phyloP scores from a whole-genome alignment of 2,888 invertebrate genomes.

The Poecilus cupreus region DNA sequence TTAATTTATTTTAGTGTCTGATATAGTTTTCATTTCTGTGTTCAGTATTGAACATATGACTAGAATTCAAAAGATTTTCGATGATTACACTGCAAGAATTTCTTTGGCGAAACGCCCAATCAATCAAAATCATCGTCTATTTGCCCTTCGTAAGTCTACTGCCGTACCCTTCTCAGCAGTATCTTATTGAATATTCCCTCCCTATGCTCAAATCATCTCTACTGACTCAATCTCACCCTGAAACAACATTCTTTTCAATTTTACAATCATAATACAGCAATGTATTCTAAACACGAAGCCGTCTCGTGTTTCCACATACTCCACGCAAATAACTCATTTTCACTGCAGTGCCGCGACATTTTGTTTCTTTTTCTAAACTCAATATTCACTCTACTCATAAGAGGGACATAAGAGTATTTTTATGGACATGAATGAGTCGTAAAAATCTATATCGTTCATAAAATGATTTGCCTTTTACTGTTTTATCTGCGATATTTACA shows the following conservation, averaged over 20 bases:
- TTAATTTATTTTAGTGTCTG: too few species aligned
- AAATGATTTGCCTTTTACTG: neutral
- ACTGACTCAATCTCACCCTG: conserved; percentile 5
- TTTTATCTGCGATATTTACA: neutral
- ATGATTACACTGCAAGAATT: too few species aligned
- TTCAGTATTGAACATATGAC: too few species aligned
- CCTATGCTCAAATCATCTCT: neutral
- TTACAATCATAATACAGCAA: conserved; percentile 34
- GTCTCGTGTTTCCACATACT: conserved; percentile 8
- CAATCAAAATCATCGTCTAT: too few species aligned
- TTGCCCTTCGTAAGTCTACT: too few species aligned
- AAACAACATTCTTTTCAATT: conserved; percentile 41
- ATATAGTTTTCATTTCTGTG: too few species aligned
- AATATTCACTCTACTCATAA: neutral
- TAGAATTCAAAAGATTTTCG: too few species aligned
- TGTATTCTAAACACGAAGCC: conserved; percentile 26
- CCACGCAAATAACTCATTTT: conserved; percentile 43
- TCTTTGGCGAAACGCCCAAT: too few species aligned
- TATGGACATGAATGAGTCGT: neutral
- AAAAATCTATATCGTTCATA: neutral
- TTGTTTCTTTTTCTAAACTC: conserved; percentile 19
- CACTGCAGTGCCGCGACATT: conserved; percentile 11
- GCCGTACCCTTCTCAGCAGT: neutral
- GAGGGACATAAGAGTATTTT: neutral
- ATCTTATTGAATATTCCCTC: neutral